phyloP scores from a whole-genome alignment of 1,140 invertebrate genomes.

The Penaeus vannamei region DNA sequence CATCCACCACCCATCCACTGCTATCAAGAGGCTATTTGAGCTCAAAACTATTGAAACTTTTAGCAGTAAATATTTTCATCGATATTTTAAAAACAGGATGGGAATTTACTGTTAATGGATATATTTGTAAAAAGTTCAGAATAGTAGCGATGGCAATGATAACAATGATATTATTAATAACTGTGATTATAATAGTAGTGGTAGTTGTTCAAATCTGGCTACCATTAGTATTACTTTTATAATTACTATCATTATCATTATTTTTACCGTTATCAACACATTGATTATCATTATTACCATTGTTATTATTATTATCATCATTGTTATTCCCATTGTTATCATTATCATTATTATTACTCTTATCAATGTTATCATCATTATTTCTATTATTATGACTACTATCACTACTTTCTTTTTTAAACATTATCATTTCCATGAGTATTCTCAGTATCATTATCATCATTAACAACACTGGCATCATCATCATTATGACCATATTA shows the following conservation, averaged over 20 bases:
- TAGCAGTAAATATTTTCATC: too few species aligned
- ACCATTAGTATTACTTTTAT: neutral
- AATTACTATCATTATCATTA: neutral
- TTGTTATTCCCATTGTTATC: neutral
- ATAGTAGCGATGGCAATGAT: neutral
- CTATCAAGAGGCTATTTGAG: too few species aligned
- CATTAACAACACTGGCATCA: neutral
- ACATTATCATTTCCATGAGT: neutral
- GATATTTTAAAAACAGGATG: too few species aligned
- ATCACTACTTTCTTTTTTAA: neutral
- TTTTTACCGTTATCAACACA: neutral
- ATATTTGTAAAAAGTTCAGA: neutral
- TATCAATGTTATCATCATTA: neutral
- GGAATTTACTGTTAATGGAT: too few species aligned
- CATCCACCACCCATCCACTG: too few species aligned
- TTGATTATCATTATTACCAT: neutral
- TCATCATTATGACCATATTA: neutral
- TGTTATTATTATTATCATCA: neutral
- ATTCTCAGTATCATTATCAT: neutral
- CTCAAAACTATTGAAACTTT: too few species aligned
- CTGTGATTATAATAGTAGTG: neutral
- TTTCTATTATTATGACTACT: neutral
- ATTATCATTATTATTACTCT: neutral
- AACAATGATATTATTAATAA: neutral
- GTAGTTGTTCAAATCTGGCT: neutral